A percentile compares a stretch with the other conserved stretches of the same genome.
Conservation (phyloP, 2,797 vertebrate genomes). For the Artibeus lituratus region DNA sequence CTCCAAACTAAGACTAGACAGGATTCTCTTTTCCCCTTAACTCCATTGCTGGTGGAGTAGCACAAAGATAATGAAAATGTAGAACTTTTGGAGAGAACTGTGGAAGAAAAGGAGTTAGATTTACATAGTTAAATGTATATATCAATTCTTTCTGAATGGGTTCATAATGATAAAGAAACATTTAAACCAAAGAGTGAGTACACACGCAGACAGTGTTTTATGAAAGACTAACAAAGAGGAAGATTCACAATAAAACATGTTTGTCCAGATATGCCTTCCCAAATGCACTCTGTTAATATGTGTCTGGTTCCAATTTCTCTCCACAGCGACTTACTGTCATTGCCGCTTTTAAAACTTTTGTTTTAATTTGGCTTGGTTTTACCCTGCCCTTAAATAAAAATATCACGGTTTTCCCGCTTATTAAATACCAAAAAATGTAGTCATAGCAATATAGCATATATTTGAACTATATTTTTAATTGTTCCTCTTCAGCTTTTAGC, state of each 20-base stretch:
- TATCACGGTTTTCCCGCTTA: conserved; percentile 50
- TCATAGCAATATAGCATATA: not conserved
- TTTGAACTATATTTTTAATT: conserved; percentile 9
- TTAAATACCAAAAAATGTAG: conserved; percentile 23
- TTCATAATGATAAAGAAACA: conserved; percentile 39
- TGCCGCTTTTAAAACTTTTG: conserved; percentile 44
- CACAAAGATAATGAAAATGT: not conserved
- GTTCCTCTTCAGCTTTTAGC: not conserved
- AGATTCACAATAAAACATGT: conserved; percentile 13
- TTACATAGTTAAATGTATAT: not conserved
- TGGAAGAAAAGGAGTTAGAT: not conserved
- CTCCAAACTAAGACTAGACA: not conserved
- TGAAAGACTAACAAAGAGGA: conserved; percentile 5
- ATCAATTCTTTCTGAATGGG: not conserved
- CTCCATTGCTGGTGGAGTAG: not conserved
- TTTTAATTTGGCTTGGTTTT: not conserved
- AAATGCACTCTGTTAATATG: conserved; percentile 16
- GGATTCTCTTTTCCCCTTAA: not conserved
- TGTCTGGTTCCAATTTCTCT: conserved; percentile 44
- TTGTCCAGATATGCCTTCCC: conserved; percentile 26
- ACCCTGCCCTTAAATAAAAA: conserved; percentile 43
- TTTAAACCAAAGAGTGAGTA: not conserved
- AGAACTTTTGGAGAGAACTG: conserved; percentile 41
- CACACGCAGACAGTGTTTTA: not conserved
- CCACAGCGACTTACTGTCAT: conserved; percentile 38